phyloP scores from a whole-genome alignment of 1,140 invertebrate species.

The Trachymyrmex cornetzi region DNA sequence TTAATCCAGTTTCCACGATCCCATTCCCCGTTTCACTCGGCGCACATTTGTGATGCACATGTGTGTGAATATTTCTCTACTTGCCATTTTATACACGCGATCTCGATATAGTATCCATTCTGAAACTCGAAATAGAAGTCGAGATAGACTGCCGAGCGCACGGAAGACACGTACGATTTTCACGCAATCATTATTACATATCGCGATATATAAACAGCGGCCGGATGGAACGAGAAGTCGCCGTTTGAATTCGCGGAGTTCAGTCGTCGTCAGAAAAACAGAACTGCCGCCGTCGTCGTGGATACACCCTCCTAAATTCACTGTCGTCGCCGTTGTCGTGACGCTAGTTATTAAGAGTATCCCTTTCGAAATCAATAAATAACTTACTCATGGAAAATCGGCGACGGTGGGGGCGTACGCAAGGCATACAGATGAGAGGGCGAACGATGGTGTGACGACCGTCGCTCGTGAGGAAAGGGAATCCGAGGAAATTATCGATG shows the following conservation, averaged over 20 bases:
- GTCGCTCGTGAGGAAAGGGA: slow-evolving; percentile 30
- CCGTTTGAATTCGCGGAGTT: neutral
- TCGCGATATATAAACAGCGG: neutral
- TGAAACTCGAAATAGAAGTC: neutral
- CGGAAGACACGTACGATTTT: neutral
- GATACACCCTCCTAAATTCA: no score
- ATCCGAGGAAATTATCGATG: neutral
- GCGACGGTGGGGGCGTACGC: slow-evolving; percentile 66
- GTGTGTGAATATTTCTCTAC: neutral
- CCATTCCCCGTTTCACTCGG: slow-evolving; percentile 20
- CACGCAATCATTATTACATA: neutral
- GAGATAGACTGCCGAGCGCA: no score
- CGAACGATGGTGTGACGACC: slow-evolving; percentile 46
- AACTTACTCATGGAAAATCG: slow-evolving; percentile 78
- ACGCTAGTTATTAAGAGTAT: slow-evolving; percentile 55
- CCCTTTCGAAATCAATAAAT: slow-evolving; percentile 73
- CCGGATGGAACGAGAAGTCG: neutral
- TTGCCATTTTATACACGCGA: slow-evolving; percentile 29
- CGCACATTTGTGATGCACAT: neutral
- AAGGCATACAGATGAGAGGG: slow-evolving; percentile 73
- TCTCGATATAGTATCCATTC: neutral
- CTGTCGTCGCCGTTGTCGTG: neutral
- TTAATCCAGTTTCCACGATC: slow-evolving; percentile 38
- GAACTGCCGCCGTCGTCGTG: neutral
- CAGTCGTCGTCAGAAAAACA: neutral